Percentiles rank a stretch among this genome's conserved stretches.
Conservation (phyloP, 1,140 invertebrate species). For the Macrobrachium rosenbergii region DNA sequence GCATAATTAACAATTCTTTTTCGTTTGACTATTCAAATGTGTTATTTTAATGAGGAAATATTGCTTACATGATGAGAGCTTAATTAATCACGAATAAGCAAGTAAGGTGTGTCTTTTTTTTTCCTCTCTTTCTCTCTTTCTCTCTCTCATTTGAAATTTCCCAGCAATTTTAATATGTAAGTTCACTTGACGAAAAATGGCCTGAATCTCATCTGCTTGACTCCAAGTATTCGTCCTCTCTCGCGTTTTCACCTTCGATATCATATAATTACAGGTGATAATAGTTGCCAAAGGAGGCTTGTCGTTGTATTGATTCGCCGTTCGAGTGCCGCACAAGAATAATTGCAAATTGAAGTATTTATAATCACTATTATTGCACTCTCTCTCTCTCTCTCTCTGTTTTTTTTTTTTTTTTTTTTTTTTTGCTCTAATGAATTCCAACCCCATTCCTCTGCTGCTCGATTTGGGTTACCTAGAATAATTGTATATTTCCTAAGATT, state of each 20-base stretch:
- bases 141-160: constrained; percentile 8
- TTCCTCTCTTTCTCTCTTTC: background rate
- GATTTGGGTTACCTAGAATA: too few species aligned
- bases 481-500: too few species aligned
- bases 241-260: background rate
- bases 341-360: too few species aligned
- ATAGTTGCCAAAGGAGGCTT: too few species aligned
- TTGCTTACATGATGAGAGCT: constrained; percentile 46
- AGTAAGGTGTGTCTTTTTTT: constrained; percentile 51
- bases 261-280: too few species aligned
- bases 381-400: too few species aligned
- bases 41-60: constrained; percentile 59
- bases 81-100: constrained; percentile 61
- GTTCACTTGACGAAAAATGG: constrained; percentile 21
- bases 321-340: too few species aligned
- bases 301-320: too few species aligned
- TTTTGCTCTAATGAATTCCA: too few species aligned
- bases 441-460: too few species aligned
- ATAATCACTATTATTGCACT: too few species aligned
- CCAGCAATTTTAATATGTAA: constrained; percentile 32
- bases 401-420: too few species aligned
- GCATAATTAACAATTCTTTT: constrained; percentile 62
- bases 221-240: background rate
- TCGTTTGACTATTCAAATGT: constrained; percentile 63
- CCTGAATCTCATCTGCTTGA: constrained; percentile 2